These are phyloP conservation scores for Saccopteryx bilineata DNA, from an alignment of 2,113 vertebrate species.

Conservation along the genomic window DNA sequence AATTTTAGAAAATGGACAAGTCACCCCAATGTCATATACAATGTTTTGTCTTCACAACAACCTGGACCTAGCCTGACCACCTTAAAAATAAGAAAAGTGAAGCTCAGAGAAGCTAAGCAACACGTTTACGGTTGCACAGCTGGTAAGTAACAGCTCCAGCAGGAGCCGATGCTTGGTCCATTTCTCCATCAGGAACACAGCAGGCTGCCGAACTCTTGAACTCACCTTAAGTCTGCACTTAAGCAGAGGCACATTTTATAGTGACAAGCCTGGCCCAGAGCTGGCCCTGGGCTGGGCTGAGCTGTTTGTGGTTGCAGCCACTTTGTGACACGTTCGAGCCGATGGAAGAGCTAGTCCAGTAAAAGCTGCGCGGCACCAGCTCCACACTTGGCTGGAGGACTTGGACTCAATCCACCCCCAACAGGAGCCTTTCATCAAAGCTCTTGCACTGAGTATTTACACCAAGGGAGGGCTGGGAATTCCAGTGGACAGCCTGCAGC, in stretches of 20 bases:
- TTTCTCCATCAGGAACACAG: background rate
- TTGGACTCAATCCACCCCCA: background rate
- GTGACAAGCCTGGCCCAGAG: background rate
- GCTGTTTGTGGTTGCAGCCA: background rate
- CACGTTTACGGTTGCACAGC: background rate
- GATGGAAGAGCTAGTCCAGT: background rate
- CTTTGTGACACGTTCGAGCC: background rate
- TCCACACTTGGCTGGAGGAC: background rate
- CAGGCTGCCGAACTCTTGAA: background rate
- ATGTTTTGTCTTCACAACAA: background rate
- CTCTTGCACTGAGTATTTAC: background rate
- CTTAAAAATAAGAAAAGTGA: background rate
- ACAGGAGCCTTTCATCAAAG: background rate
- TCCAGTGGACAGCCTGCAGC: background rate
- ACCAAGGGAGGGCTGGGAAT: background rate
- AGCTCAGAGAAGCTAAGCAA: background rate
- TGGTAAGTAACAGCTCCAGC: background rate
- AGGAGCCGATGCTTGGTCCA: accelerated
- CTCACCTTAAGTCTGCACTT: background rate
- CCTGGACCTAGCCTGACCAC: background rate
- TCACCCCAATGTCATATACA: background rate
- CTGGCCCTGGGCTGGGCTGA: background rate
- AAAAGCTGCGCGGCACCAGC: background rate
- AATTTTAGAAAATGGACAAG: background rate
- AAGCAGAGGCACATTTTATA: background rate